Percentiles rank a stretch among this genome's conserved stretches.
These are phyloP conservation scores for Arbacia lixula DNA, from an alignment of 53 echinoderm and acorn worm genomes.

Conservation along the genomic window DNA sequence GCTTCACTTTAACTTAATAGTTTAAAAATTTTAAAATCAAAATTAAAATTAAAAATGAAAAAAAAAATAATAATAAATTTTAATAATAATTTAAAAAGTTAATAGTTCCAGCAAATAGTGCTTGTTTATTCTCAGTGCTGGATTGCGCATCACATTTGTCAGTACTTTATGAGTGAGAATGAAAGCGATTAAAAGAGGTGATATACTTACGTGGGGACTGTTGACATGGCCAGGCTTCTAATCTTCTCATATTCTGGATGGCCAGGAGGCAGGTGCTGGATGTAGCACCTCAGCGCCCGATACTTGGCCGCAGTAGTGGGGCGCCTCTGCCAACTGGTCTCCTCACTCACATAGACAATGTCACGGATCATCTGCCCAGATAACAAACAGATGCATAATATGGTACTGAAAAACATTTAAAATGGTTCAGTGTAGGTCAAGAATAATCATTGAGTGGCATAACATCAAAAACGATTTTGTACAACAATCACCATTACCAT, in stretches of 20 bases:
- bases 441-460: neutral
- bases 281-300: slow-evolving; percentile 69
- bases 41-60: too few relatives aligned
- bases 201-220: slow-evolving; percentile 1
- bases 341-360: slow-evolving; percentile 72
- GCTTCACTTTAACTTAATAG: too few relatives aligned
- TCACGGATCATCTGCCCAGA: slow-evolving; percentile 76
- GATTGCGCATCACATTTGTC: too few relatives aligned
- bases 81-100: too few relatives aligned
- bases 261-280: slow-evolving; percentile 54
- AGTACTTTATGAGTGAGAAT: too few relatives aligned
- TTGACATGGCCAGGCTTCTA: slow-evolving; percentile 39
- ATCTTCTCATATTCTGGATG: slow-evolving; percentile 70
- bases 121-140: too few relatives aligned
- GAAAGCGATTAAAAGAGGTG: neutral
- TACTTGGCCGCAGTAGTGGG: slow-evolving; percentile 69
- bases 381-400: neutral
- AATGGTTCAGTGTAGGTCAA: neutral
- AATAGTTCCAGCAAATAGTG: too few relatives aligned
- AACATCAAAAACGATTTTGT: too few relatives aligned
- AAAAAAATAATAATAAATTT: too few relatives aligned
- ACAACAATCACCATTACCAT: too few relatives aligned
- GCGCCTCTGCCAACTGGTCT: slow-evolving; percentile 74
- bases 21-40: too few relatives aligned
- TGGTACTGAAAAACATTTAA: too few relatives aligned